Conservation (phyloP, 2,113 vertebrate species). For the Alectura lathami region DNA sequence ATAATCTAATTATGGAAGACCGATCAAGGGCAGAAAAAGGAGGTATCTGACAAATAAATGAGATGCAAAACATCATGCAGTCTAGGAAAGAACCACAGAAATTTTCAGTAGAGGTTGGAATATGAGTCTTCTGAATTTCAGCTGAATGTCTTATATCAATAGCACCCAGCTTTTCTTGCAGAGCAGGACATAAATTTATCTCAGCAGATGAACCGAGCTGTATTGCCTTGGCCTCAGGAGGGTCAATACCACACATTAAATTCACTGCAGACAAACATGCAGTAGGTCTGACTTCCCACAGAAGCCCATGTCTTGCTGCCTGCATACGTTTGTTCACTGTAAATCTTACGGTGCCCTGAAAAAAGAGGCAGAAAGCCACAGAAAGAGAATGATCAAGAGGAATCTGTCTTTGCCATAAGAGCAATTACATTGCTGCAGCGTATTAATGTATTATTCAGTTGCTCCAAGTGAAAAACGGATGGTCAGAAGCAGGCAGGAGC, state of each 20-base stretch:
- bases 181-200: background rate
- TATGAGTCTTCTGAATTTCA: background rate
- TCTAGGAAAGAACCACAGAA: background rate
- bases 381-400: background rate
- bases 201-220: background rate
- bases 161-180: background rate
- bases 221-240: background rate
- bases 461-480: background rate
- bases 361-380: background rate
- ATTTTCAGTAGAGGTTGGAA: background rate
- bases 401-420: background rate
- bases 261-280: background rate
- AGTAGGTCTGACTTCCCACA: background rate
- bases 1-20: background rate
- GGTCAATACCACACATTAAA: background rate
- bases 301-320: background rate
- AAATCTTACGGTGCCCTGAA: background rate
- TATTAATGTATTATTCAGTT: background rate
- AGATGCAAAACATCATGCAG: background rate
- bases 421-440: background rate
- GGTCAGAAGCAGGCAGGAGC: background rate
- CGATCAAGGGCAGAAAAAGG: background rate
- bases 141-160: background rate
- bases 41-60: background rate
- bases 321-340: background rate